phyloP scores from a whole-genome alignment of 1,140 invertebrate species.

The Diplogasteroides magnus region DNA sequence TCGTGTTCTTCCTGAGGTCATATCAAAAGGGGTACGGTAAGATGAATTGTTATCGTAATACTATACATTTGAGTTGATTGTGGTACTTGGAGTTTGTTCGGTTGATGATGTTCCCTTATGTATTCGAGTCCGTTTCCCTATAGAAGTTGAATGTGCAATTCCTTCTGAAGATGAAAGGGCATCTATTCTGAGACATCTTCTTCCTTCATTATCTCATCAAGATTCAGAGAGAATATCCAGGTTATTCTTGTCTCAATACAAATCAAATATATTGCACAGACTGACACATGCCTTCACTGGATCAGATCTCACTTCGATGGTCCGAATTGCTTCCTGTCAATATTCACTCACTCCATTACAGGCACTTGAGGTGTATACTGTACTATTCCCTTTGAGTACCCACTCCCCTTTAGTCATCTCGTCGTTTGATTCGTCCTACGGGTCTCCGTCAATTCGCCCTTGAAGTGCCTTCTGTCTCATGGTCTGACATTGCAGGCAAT shows the following conservation, averaged over 20 bases:
- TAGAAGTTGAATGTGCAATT: conserved; percentile 37
- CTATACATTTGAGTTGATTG: conserved; percentile 5
- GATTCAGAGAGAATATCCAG: neutral
- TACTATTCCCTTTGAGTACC: no score
- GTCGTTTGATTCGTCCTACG: conserved; percentile 31
- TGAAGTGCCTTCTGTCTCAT: conserved; percentile 59
- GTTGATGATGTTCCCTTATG: conserved; percentile 29
- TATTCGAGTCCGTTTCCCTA: conserved; percentile 29
- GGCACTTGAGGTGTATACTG: no score
- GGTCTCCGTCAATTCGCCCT: conserved; percentile 41
- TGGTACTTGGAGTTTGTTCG: conserved; percentile 27
- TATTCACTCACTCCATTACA: neutral
- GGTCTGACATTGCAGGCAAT: conserved; percentile 89
- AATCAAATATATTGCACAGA: conserved; percentile 8
- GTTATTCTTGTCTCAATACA: conserved; percentile 10
- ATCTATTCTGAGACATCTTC: conserved; percentile 27
- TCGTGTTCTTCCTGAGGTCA: neutral
- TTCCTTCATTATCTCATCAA: neutral
- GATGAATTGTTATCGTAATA: neutral
- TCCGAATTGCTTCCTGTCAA: conserved; percentile 1
- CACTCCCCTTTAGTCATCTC: no score
- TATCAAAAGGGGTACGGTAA: neutral
- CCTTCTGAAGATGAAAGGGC: conserved; percentile 32
- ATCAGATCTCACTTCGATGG: conserved; percentile 30
- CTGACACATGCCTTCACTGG: conserved; percentile 43